Conservation (phyloP, 2,888 invertebrate species). For the Platycnemis pennipes region DNA sequence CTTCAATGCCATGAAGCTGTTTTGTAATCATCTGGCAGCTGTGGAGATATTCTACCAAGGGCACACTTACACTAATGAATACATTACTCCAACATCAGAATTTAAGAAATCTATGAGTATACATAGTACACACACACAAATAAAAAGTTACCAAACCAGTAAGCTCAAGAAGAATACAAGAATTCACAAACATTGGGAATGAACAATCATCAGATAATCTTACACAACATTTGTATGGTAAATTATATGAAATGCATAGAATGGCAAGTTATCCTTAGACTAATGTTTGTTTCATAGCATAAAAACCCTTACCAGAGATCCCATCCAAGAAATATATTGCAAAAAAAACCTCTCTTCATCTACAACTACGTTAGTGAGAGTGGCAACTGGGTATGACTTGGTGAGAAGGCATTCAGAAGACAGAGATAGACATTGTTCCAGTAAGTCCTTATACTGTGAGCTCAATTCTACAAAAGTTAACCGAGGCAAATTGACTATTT, state of each 20-base stretch:
- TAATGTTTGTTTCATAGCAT: constrained; percentile 43
- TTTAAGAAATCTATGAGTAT: constrained; percentile 48
- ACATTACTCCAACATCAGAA: constrained; percentile 45
- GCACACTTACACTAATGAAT: constrained; percentile 60
- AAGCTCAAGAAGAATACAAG: constrained; percentile 48
- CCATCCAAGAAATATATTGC: constrained; percentile 53
- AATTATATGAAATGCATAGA: constrained; percentile 48
- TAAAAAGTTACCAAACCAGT: constrained; percentile 53
- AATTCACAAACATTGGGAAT: constrained; percentile 56
- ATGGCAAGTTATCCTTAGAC: constrained; percentile 50
- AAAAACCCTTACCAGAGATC: constrained; percentile 57
- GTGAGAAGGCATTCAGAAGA: constrained; percentile 53
- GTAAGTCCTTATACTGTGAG: constrained; percentile 43
- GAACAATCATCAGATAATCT: constrained; percentile 38
- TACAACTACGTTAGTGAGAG: constrained; percentile 45
- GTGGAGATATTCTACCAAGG: constrained; percentile 58
- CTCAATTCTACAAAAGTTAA: constrained; percentile 56
- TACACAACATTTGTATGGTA: constrained; percentile 3
- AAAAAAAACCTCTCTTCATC: constrained; percentile 37
- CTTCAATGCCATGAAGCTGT: neutral
- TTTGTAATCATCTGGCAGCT: constrained; percentile 42
- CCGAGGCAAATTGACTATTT: constrained; percentile 58
- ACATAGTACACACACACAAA: constrained; percentile 54
- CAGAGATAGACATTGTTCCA: constrained; percentile 35
- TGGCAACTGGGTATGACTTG: constrained; percentile 41